These are phyloP conservation scores for Podiceps cristatus DNA, from an alignment of 2,113 vertebrate genomes.

Conservation along the genomic window DNA sequence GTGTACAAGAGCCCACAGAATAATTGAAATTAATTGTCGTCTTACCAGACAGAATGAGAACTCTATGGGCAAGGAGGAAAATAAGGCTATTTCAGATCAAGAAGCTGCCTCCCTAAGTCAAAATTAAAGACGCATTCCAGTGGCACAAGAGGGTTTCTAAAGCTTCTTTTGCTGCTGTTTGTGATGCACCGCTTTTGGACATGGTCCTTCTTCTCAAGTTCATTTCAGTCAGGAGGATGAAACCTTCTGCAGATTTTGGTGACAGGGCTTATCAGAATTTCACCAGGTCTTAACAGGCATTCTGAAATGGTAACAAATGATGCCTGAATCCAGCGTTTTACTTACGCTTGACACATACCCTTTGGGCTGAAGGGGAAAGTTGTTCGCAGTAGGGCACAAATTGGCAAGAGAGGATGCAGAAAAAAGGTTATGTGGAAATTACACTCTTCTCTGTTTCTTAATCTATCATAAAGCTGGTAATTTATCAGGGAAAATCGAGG, in stretches of 20 bases:
- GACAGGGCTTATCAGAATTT: neutral
- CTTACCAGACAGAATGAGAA: neutral
- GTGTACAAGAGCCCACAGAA: neutral
- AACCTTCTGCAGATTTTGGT: neutral
- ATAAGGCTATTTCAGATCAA: neutral
- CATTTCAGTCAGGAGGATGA: neutral
- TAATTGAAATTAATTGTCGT: neutral
- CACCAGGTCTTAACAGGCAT: neutral
- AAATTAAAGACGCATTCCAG: neutral
- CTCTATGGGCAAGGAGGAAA: neutral
- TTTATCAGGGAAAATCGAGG: constrained; percentile 31
- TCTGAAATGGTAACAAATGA: neutral
- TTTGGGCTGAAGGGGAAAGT: neutral
- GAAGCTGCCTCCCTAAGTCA: neutral
- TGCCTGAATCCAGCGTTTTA: neutral
- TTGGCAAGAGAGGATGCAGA: neutral
- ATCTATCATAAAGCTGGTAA: constrained; percentile 6
- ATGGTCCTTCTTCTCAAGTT: neutral
- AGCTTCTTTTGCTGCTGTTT: neutral
- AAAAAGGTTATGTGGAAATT: neutral
- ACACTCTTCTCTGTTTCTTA: neutral
- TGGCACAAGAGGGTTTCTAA: neutral
- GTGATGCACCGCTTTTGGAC: accelerated
- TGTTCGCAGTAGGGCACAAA: neutral
- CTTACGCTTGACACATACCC: neutral